Conservation (phyloP, 2,888 invertebrate genomes). For the Leptothorax acervorum region DNA sequence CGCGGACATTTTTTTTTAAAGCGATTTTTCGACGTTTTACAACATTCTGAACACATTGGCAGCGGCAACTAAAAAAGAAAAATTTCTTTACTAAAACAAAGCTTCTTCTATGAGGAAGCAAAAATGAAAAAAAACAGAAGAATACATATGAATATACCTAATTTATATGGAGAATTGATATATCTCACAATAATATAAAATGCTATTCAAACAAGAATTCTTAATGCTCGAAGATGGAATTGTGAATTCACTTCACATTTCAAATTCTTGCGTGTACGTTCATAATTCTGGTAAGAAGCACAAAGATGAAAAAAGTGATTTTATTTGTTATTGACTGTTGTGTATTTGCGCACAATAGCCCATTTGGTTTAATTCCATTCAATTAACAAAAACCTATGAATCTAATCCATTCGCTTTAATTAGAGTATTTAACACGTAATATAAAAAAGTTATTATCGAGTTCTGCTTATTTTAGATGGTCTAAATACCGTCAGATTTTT, state of each 20-base stretch:
- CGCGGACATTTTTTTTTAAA: too few relatives aligned
- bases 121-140: not conserved
- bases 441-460: not conserved
- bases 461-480: too few relatives aligned
- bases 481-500: slow-evolving; percentile 5
- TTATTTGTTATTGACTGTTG: not conserved
- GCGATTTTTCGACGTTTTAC: too few relatives aligned
- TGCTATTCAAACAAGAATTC: not conserved
- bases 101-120: too few relatives aligned
- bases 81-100: too few relatives aligned
- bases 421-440: slow-evolving; percentile 29
- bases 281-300: not conserved
- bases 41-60: too few relatives aligned
- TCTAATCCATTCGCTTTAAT: slow-evolving; percentile 44
- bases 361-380: not conserved
- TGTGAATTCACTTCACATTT: not conserved
- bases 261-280: not conserved
- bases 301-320: not conserved
- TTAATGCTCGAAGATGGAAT: not conserved
- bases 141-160: not conserved
- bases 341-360: not conserved
- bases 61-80: too few relatives aligned
- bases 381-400: slow-evolving; percentile 46
- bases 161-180: not conserved
- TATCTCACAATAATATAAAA: not conserved